Conservation (phyloP, 2,113 vertebrate genomes). For the Empidonax alnorum region DNA sequence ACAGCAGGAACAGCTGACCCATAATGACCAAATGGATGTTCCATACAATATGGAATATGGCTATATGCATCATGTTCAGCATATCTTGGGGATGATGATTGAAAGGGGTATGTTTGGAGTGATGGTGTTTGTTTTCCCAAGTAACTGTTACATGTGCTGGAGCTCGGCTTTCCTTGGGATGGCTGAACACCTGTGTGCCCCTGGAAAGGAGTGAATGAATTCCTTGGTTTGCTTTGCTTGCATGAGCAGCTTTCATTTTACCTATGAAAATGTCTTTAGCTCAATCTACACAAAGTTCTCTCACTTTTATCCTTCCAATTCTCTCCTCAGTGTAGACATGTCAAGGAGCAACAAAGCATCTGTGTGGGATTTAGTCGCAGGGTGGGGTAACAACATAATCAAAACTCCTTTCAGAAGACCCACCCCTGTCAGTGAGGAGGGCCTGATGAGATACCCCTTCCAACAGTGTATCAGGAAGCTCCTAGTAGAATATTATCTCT, state of each 20-base stretch:
- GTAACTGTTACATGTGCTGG: no score
- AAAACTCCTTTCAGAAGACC: not conserved
- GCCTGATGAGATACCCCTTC: not conserved
- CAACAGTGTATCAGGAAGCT: not conserved
- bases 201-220: not conserved
- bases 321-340: no score
- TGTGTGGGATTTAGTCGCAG: not conserved
- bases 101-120: not conserved
- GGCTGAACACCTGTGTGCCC: not conserved
- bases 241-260: not conserved
- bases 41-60: not conserved
- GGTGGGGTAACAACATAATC: not conserved
- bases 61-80: not conserved
- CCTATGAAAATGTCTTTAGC: not conserved
- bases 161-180: not conserved
- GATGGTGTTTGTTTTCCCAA: not conserved
- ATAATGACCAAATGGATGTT: not conserved
- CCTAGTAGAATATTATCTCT: not conserved
- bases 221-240: not conserved
- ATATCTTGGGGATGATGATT: not conserved
- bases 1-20: not conserved
- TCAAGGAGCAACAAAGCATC: rapidly evolving
- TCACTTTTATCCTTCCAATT: not conserved
- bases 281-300: not conserved
- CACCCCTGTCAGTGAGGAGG: rapidly evolving